These are phyloP conservation scores for Drosophila atroscutellata DNA, from an alignment of 2,888 invertebrate genomes.

Conservation along the genomic window DNA sequence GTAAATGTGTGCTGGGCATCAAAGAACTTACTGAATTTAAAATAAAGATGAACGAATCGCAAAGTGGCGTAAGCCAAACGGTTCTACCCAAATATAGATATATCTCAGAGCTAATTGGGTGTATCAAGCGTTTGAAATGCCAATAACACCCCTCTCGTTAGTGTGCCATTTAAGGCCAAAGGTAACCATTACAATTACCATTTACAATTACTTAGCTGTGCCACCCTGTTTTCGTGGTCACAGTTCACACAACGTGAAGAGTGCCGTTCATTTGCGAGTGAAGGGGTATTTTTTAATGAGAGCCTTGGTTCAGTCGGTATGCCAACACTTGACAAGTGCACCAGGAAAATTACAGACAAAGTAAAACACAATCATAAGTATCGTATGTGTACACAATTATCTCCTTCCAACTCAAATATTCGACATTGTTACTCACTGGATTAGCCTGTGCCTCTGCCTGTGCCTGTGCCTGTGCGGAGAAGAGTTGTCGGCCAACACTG, in stretches of 20 bases:
- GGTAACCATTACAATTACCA: constrained; percentile 62
- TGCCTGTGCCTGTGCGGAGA: constrained; percentile 44
- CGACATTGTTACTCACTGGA: constrained; percentile 52
- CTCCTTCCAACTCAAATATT: constrained; percentile 44
- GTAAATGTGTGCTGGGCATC: constrained; percentile 30
- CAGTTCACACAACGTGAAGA: constrained; percentile 12
- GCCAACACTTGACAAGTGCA: constrained; percentile 78
- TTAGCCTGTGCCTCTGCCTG: constrained; percentile 50
- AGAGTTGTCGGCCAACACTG: constrained; percentile 36
- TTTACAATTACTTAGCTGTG: constrained; percentile 68
- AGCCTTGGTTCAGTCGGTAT: constrained; percentile 60
- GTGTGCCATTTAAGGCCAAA: constrained; percentile 62
- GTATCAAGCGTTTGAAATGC: constrained; percentile 78
- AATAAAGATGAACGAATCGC: constrained; percentile 10
- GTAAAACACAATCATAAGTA: constrained; percentile 55
- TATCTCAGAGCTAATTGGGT: constrained; percentile 83
- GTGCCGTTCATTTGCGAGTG: constrained; percentile 26
- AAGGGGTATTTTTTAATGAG: constrained; percentile 72
- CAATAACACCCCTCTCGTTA: constrained; percentile 39
- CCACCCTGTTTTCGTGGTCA: constrained; percentile 44
- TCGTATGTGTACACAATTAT: constrained; percentile 56
- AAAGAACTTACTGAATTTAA: constrained; percentile 40
- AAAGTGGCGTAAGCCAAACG: neutral
- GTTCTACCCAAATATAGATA: constrained; percentile 31
- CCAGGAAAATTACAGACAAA: constrained; percentile 53